Conservation (phyloP, 2,797 vertebrate species). For the Enteromius paludinosus region DNA sequence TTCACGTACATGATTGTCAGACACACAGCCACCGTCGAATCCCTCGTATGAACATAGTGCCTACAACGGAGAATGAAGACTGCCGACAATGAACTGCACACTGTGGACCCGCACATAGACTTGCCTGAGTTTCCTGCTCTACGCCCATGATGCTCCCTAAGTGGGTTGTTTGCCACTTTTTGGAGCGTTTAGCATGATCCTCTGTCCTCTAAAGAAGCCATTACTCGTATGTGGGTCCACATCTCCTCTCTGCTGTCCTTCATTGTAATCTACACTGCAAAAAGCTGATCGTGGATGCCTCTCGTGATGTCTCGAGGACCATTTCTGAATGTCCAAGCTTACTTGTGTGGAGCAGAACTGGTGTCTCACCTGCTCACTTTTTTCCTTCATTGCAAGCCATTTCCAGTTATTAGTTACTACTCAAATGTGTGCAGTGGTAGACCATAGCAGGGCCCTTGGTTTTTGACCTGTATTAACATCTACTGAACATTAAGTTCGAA, state of each 20-base stretch:
- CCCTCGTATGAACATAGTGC: constrained; percentile 59
- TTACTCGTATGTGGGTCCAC: constrained; percentile 39
- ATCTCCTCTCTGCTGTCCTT: constrained; percentile 8
- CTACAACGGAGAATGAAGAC: constrained; percentile 62
- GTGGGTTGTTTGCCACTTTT: constrained; percentile 26
- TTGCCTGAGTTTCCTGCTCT: constrained; percentile 38
- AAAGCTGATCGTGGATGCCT: constrained; percentile 22
- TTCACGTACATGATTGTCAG: constrained; percentile 49
- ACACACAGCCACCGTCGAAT: constrained; percentile 42
- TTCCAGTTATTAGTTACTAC: not conserved
- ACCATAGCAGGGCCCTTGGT: not conserved
- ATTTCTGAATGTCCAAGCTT: constrained; percentile 38
- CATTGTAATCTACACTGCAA: constrained; percentile 43
- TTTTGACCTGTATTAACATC: not conserved
- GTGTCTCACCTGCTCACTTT: not conserved
- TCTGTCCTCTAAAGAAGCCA: constrained; percentile 56
- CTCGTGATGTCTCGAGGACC: constrained; percentile 13
- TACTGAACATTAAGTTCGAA: not conserved
- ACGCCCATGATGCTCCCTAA: constrained; percentile 6
- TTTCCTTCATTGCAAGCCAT: not conserved
- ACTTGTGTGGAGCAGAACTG: not conserved
- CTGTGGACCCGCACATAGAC: constrained; percentile 45
- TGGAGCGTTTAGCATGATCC: constrained; percentile 7
- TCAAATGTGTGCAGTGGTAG: not conserved
- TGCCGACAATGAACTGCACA: constrained; percentile 53